Evolutionary conservation across 2,797 vertebrate genomes (phyloP), one percentile per base, ranked within the genome.

Genomic region (Coregonus sp.): DNA sequence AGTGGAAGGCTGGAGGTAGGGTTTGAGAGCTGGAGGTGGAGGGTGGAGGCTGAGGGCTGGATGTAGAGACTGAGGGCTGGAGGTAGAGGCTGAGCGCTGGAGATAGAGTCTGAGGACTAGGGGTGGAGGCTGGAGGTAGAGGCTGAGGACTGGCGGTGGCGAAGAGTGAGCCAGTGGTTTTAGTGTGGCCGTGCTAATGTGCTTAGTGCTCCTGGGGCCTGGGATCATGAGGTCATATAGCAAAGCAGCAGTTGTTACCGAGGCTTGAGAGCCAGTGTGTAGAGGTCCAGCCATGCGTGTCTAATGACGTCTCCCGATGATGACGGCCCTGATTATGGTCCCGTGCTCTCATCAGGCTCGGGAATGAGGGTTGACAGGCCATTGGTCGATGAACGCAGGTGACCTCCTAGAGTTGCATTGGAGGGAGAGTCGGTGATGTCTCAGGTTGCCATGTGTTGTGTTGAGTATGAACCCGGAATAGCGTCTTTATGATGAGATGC

Each of bases 301-400:
- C 73, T 86, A 89, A 90, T 87, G 78, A 73, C 81, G 74, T 75
- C 73, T 78, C 80, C 85, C 75, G 12, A 72, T 69, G 78, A 85
- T 77, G 79, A 78, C 82, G 18, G 72, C 1, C 40, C 63, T 76
- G 80, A 88, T 82, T 84, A 86, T 80, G 75, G 51, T 73, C 25
- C 63, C 5, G 70, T 80, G 50, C 78, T 81, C 78, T 72, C 74
- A 4, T 75, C 75, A 74, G 79, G 69, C 75, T 5, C 5, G 68
- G 73, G 79, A 89, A 89, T 83, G 81, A 84, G 80, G 70, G 77
- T 81, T 91, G 87, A 89, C 89, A 90, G 86, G 80, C 80, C 72
- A 78, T 87, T 87, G 85, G 86, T 73, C 40, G 0, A 18, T 78
- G 79, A 82, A 84, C 75, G 78, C 76, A 78, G 74, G 59, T 77